These are phyloP conservation scores for Ammodytes marinus DNA, from an alignment of 2,113 vertebrate genomes.

Conservation along the genomic window DNA sequence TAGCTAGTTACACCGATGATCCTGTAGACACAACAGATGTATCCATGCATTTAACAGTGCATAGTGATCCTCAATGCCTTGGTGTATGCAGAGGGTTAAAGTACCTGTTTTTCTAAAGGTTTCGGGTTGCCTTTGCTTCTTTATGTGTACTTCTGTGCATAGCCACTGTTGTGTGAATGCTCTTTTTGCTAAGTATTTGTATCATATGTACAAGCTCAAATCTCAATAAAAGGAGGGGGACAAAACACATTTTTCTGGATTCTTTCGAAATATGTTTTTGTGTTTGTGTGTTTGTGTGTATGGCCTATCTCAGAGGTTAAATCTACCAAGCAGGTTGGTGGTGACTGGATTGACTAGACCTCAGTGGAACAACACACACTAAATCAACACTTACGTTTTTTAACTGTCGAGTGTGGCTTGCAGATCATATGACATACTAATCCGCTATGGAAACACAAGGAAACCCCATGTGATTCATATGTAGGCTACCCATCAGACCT, in stretches of 20 bases:
- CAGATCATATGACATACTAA: slow-evolving; percentile 53
- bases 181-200: slow-evolving; percentile 49
- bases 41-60: slow-evolving; percentile 37
- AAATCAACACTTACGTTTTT: slow-evolving; percentile 18
- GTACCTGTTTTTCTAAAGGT: slow-evolving; percentile 30
- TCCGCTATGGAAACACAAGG: slow-evolving; percentile 45
- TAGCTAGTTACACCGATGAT: slow-evolving; percentile 6
- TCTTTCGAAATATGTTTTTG: neutral
- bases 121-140: slow-evolving; percentile 41
- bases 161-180: slow-evolving; percentile 50
- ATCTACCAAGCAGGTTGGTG: slow-evolving; percentile 24
- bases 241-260: slow-evolving; percentile 12
- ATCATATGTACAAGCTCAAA: slow-evolving; percentile 50
- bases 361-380: neutral
- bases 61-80: slow-evolving; percentile 39
- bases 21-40: slow-evolving; percentile 15
- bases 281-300: neutral
- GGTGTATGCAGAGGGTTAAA: slow-evolving; percentile 26
- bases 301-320: neutral
- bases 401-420: neutral
- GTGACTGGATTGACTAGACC: slow-evolving; percentile 55
- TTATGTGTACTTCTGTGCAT: slow-evolving; percentile 51
- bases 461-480: slow-evolving; percentile 34
- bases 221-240: slow-evolving; percentile 66
- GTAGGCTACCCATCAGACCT: neutral